A percentile compares a stretch with the other conserved stretches of the same genome.
Conservation (phyloP, 2,888 invertebrate genomes). For the Chrysodeixis includens region DNA sequence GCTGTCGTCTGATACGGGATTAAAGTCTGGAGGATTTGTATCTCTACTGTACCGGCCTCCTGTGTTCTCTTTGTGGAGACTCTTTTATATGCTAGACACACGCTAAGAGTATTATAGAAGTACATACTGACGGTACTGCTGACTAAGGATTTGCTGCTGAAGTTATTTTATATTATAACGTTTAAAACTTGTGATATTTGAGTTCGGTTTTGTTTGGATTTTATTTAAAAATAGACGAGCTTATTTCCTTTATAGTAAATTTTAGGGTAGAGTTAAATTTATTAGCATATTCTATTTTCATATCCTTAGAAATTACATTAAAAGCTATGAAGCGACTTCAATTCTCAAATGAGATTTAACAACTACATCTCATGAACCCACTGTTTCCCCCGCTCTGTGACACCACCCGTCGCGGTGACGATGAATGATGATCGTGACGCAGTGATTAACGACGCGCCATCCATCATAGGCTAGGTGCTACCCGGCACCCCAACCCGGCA, state of each 20-base stretch:
- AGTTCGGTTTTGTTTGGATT: no score
- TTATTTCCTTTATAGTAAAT: no score
- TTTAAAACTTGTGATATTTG: no score
- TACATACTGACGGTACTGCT: no score
- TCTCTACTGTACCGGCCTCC: neutral
- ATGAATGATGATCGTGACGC: slow-evolving; percentile 64
- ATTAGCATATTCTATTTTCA: no score
- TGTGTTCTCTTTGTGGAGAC: neutral
- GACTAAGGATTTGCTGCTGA: no score
- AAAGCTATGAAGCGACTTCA: neutral
- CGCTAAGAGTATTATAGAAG: no score
- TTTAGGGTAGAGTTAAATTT: no score
- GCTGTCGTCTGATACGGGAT: neutral
- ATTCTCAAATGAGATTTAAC: neutral
- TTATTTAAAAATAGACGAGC: no score
- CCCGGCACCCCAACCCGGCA: slow-evolving; percentile 41
- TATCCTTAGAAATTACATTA: no score
- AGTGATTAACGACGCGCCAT: slow-evolving; percentile 79
- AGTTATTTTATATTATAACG: no score
- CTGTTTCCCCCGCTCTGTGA: slow-evolving; percentile 30
- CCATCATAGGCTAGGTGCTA: slow-evolving; percentile 60
- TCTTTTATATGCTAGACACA: neutral
- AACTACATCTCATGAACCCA: slow-evolving; percentile 23
- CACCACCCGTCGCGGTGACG: slow-evolving; percentile 54
- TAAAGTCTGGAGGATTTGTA: neutral